phyloP scores from a whole-genome alignment of 2,113 vertebrate genomes.

The Corvus moneduloides region DNA sequence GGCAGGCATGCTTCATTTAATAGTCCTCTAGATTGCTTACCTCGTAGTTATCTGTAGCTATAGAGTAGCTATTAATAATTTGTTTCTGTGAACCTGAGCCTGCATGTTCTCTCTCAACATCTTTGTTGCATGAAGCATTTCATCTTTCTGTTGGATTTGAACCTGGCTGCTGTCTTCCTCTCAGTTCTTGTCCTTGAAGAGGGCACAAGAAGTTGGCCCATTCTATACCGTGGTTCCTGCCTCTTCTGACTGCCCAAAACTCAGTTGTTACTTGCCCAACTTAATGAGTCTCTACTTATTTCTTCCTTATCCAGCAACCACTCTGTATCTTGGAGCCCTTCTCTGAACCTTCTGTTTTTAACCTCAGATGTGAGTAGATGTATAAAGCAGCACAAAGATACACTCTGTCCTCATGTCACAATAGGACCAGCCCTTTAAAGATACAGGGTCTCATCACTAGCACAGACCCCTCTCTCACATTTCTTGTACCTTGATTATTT shows the following conservation, averaged over 20 bases:
- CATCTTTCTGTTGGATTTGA: background rate
- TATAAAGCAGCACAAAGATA: background rate
- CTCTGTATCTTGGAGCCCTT: background rate
- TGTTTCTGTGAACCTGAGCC: background rate
- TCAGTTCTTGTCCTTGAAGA: background rate
- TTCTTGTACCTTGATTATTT: background rate
- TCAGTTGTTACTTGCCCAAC: accelerated
- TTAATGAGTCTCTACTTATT: background rate
- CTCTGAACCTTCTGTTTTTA: background rate
- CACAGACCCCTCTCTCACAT: background rate
- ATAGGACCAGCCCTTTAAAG: background rate
- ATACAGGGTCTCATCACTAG: background rate
- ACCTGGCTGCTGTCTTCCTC: background rate
- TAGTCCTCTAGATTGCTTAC: background rate
- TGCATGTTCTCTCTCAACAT: background rate
- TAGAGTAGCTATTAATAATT: background rate
- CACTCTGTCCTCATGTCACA: background rate
- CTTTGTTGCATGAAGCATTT: background rate
- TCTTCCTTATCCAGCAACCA: background rate
- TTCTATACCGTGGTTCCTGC: accelerated
- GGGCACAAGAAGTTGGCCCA: background rate
- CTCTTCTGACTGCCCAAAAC: background rate
- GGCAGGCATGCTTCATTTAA: background rate
- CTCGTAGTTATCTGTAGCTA: background rate
- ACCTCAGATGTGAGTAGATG: background rate